These are phyloP conservation scores for Odocoileus hemionus DNA, from an alignment of 2,113 vertebrate genomes.

Conservation along the genomic window DNA sequence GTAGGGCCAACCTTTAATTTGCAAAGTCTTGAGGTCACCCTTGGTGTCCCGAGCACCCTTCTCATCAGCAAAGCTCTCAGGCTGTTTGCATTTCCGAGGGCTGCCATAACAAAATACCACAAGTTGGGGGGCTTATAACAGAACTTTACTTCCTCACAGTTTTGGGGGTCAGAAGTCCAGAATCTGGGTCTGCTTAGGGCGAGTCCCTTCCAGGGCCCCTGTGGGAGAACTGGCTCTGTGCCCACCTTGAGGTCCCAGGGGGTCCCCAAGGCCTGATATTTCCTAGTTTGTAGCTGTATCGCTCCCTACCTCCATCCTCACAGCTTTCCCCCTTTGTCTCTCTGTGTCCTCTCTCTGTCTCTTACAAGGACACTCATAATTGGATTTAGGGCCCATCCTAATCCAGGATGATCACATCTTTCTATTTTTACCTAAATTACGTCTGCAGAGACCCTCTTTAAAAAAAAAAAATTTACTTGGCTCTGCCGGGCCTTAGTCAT, in stretches of 20 bases:
- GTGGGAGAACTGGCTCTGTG: accelerated
- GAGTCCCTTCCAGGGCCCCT: neutral
- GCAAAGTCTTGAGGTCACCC: neutral
- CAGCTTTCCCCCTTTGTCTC: neutral
- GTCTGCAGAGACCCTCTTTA: neutral
- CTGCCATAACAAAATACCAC: neutral
- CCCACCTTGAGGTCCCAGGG: neutral
- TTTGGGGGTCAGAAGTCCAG: neutral
- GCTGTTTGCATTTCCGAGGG: neutral
- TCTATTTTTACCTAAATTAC: neutral
- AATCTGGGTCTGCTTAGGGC: neutral
- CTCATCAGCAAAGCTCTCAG: neutral
- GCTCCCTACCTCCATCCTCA: accelerated
- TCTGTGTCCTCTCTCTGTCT: neutral
- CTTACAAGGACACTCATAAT: neutral
- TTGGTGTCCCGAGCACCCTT: neutral
- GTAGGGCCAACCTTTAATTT: neutral
- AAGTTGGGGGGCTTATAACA: neutral
- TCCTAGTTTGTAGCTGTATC: neutral
- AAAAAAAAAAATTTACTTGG: neutral
- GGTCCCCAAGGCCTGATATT: neutral
- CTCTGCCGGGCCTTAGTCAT: neutral
- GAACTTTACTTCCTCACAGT: neutral
- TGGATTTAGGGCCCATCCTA: neutral
- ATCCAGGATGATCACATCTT: neutral